Base-by-base conservation (phyloP, 2,113 vertebrate species). In the Tupaia tana region DNA sequence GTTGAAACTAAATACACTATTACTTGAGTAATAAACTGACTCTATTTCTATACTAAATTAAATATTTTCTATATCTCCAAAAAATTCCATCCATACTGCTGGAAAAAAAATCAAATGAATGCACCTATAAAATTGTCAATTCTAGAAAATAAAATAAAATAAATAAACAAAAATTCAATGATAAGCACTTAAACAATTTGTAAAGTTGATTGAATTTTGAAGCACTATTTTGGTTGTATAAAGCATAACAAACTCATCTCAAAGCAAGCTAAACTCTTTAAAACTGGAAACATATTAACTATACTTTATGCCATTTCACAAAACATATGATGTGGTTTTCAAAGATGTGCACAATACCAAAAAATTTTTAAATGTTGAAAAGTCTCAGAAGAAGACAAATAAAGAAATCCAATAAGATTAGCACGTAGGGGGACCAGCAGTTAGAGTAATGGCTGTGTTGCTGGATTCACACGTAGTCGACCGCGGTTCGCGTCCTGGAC, bases 181-280 rank as follows among this genome's bases (percentile, higher is more conserved):
- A 4, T 90, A 79, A 84, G 4, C 91, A 56, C 25, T 31, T 54
- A 43, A 61, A 52, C 14, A 83, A 64, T 74, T 90, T 79, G 63
- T 71, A 58, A 84, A 89, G 29, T 77, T 74, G 56, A 86, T 73
- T 89, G 79, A 75, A 75, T 86, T 95, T 88, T 81, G 11, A 91
- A 93, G 56, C 25, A 52, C 13, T 79, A 15, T 13, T 70, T 89
- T 91, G 16, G 4, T 73, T 73, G 18, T 58, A 0, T 56, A 43
- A 79, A 90, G 24, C 9, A 75, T 84, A 22, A 43, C 91, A 80
- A 70, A 3, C 9, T 80, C 27, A 31, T n/a, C 9, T 54, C 18
- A 74, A 67, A 85, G 29, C 15, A 79, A 81, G 4, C 6, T 71
- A 61, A 78, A 69, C 0, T 52, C 43, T 67, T 73, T 25, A 70